Conservation (phyloP, 2,113 vertebrate genomes). For the Chionodraco myersi region DNA sequence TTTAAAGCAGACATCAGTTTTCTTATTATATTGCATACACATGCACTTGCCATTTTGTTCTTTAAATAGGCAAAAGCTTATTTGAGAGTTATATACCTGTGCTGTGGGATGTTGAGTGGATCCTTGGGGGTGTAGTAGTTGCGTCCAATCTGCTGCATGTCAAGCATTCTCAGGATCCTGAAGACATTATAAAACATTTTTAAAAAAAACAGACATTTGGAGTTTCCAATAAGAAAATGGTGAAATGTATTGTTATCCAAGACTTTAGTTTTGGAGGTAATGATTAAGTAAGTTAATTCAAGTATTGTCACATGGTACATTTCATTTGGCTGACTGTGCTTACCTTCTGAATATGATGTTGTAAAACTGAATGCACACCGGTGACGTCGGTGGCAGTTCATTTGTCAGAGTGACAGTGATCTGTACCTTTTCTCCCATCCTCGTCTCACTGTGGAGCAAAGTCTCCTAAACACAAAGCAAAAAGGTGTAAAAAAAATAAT, state of each 20-base stretch:
- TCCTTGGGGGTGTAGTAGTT: slow-evolving; percentile 94
- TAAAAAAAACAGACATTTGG: neutral
- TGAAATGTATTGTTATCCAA: neutral
- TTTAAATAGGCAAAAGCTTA: neutral
- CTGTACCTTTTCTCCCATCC: slow-evolving; percentile 87
- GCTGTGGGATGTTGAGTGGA: slow-evolving; percentile 89
- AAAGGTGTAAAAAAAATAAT: too few relatives aligned
- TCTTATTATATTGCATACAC: neutral
- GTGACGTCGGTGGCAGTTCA: slow-evolving; percentile 91
- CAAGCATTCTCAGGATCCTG: slow-evolving; percentile 92
- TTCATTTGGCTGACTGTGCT: neutral
- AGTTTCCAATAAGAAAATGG: neutral
- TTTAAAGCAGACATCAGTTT: too few relatives aligned
- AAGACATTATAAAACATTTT: neutral
- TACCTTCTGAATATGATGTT: slow-evolving; percentile 95
- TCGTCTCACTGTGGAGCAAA: slow-evolving; percentile 87
- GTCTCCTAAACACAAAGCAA: slow-evolving; percentile 85
- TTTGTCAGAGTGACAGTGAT: slow-evolving; percentile 92
- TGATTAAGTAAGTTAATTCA: neutral
- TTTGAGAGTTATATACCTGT: slow-evolving; percentile 82
- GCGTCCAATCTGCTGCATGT: slow-evolving; percentile 95
- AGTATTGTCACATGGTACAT: neutral
- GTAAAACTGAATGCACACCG: slow-evolving; percentile 95
- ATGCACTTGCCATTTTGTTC: neutral
- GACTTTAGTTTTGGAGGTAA: neutral